phyloP scores from a whole-genome alignment of 2,797 vertebrate species.

The Poeciliopsis infans region DNA sequence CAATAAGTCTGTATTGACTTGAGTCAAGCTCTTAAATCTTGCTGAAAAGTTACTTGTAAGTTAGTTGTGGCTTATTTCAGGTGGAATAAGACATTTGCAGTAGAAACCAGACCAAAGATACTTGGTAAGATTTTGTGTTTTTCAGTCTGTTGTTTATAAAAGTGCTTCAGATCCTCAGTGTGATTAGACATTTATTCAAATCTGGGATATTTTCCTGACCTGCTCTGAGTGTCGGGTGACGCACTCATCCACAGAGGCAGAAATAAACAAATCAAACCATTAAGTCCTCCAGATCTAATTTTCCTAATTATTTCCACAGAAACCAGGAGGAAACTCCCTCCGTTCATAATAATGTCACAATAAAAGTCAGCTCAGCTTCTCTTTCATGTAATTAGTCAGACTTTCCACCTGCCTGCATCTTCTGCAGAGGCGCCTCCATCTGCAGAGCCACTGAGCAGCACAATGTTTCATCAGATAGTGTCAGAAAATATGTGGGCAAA shows the following conservation, averaged over 20 bases:
- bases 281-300: slow-evolving; percentile 19
- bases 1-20: too few relatives aligned
- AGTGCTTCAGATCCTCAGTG: too few relatives aligned
- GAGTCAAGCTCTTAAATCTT: too few relatives aligned
- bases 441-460: slow-evolving; percentile 5
- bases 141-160: not conserved
- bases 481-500: slow-evolving; percentile 25
- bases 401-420: not conserved
- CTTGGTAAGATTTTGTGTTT: too few relatives aligned
- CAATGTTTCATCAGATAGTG: slow-evolving; percentile 4
- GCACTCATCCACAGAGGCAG: not conserved
- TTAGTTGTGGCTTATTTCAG: too few relatives aligned
- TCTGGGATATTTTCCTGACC: not conserved
- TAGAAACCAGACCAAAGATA: too few relatives aligned
- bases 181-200: not conserved
- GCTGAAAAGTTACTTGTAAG: too few relatives aligned
- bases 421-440: not conserved
- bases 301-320: slow-evolving; percentile 7
- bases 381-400: not conserved
- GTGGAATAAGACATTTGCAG: too few relatives aligned
- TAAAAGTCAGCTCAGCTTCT: not conserved
- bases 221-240: not conserved
- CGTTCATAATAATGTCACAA: not conserved
- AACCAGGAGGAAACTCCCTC: slow-evolving; percentile 11
- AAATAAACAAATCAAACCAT: not conserved